phyloP scores from a whole-genome alignment of 2,113 vertebrate species.

The western clawed frog (Xenopus tropicalis) region UCB_Xtro_10.0 CM004450.2:146265501-146266000 shows the following conservation, averaged over 20 bases:
- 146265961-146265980: conserved; percentile 95
- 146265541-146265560: too few species aligned
- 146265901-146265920: conserved; percentile 79
- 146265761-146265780: conserved; percentile 91
- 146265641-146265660: too few species aligned
- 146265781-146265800: conserved; percentile 88
- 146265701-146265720: conserved; percentile 84
- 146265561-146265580: too few species aligned
- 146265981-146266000: conserved; percentile 94
- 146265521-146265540: too few species aligned
- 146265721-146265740: conserved; percentile 78
- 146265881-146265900: too few species aligned
- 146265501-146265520: too few species aligned
- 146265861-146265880: too few species aligned
- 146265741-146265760: conserved; percentile 87
- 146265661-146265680: too few species aligned
- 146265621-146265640: too few species aligned
- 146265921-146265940: conserved; percentile 90
- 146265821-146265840: conserved; percentile 90
- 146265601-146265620: too few species aligned
- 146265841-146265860: conserved; percentile 27
- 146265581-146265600: too few species aligned
- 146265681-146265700: neutral
- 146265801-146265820: conserved; percentile 93
- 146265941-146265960: conserved; percentile 96